Evolutionary conservation across 2,113 vertebrate genomes (phyloP).

Genomic region (Amphiprion ocellaris): DNA sequence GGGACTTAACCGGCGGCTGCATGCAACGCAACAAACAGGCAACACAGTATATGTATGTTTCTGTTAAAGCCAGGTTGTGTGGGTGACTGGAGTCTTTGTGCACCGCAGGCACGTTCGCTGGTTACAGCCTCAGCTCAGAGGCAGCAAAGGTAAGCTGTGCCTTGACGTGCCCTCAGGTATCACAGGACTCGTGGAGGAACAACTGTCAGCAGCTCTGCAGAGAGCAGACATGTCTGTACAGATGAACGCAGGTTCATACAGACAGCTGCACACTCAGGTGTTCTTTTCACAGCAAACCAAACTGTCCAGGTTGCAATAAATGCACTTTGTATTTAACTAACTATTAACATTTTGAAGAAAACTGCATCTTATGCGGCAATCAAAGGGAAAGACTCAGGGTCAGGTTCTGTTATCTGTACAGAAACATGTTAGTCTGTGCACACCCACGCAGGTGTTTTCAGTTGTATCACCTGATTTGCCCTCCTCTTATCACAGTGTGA

Average conservation of each 20-base stretch:
- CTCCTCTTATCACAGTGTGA: neutral
- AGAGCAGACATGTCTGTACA: constrained; percentile 74
- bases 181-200: constrained; percentile 51
- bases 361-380: constrained; percentile 8
- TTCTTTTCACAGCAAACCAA: constrained; percentile 30
- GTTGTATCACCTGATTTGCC: neutral
- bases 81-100: constrained; percentile 41
- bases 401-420: too few species aligned
- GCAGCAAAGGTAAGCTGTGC: constrained; percentile 54
- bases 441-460: neutral
- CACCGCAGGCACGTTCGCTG: constrained; percentile 17
- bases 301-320: constrained; percentile 76
- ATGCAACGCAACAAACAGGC: neutral
- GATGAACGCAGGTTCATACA: constrained; percentile 56
- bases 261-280: constrained; percentile 41
- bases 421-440: neutral
- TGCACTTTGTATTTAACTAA: constrained; percentile 29
- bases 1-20: neutral
- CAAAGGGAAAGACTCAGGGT: neutral
- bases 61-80: constrained; percentile 37
- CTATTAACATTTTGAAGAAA: constrained; percentile 14
- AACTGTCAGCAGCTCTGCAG: constrained; percentile 64
- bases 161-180: constrained; percentile 62
- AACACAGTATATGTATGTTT: constrained; percentile 15
- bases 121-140: constrained; percentile 26